These are phyloP conservation scores for Tenualosa thibaudeaui DNA, from an alignment of 2,797 vertebrate genomes.

Conservation along the genomic window DNA sequence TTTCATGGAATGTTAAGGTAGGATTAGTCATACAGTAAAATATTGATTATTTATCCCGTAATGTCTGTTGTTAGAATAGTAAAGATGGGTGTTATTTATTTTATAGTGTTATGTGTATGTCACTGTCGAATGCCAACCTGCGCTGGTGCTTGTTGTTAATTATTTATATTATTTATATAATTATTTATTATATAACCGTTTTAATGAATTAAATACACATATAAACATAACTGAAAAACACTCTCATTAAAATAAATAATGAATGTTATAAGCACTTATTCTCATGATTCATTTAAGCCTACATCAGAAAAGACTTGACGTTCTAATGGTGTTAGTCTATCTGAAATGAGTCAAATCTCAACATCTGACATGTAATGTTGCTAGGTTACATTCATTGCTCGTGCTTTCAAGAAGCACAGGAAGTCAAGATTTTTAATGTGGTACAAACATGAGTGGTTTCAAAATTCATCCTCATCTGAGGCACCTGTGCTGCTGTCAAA, in stretches of 20 bases:
- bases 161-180: too few species aligned
- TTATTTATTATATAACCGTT: neutral
- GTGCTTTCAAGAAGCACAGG: neutral
- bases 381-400: neutral
- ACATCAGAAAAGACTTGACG: too few species aligned
- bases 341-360: neutral
- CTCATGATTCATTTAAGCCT: too few species aligned
- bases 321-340: neutral
- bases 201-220: too few species aligned
- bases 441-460: neutral
- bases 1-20: neutral
- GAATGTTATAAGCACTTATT: too few species aligned
- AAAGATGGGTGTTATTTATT: neutral
- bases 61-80: neutral
- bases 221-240: too few species aligned
- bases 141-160: neutral
- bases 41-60: too few species aligned
- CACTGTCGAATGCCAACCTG: neutral
- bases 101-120: neutral
- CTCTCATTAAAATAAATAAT: too few species aligned
- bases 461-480: constrained; percentile 48
- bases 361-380: neutral
- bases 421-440: constrained; percentile 12
- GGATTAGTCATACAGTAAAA: neutral
- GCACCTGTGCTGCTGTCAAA: neutral